Conservation (phyloP, 2,113 vertebrate genomes). For the Aphelocoma coerulescens region DNA sequence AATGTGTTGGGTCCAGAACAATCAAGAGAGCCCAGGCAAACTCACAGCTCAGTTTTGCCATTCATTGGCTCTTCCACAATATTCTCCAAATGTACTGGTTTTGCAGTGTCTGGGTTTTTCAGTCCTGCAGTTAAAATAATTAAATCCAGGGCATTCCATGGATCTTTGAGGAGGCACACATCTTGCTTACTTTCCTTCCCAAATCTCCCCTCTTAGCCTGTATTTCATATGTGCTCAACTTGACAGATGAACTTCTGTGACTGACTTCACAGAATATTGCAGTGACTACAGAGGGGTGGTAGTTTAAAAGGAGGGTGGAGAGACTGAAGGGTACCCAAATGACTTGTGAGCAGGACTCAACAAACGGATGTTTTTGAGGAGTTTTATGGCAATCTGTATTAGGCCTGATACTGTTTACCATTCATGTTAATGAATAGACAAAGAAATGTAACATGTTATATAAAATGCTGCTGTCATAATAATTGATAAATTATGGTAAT, state of each 20-base stretch:
- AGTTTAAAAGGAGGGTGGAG: not conserved
- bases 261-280: not conserved
- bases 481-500: not conserved
- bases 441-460: not conserved
- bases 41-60: not conserved
- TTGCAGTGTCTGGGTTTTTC: not conserved
- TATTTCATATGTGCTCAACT: not conserved
- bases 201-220: not conserved
- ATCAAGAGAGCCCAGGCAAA: not conserved
- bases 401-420: not conserved
- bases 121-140: not conserved
- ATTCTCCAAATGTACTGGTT: not conserved
- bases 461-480: not conserved
- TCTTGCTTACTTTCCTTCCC: not conserved
- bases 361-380: not conserved
- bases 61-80: fast-evolving
- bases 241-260: not conserved
- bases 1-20: not conserved
- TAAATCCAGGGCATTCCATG: not conserved
- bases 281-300: not conserved
- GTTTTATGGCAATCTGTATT: not conserved
- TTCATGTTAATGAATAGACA: not conserved
- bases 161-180: not conserved
- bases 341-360: not conserved
- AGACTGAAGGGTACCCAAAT: not conserved